Base-by-base conservation (phyloP, 2,888 invertebrate species). In the Elysia crispata region DNA sequence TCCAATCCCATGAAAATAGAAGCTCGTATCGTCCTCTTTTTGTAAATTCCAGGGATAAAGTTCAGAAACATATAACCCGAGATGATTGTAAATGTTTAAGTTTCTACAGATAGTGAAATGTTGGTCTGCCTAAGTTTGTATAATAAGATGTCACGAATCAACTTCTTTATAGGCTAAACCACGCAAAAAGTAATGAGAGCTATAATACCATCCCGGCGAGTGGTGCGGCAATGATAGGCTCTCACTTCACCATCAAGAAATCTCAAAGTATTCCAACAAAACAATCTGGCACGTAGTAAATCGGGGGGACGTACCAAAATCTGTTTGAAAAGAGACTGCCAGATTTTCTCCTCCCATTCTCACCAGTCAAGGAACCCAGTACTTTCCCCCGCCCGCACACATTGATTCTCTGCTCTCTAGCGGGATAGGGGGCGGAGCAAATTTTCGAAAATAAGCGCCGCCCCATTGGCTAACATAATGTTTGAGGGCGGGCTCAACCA, bases 141-240 rank as follows among this genome's bases (percentile, higher is more conserved):
- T 41, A 41, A 78, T 78, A 78, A 78, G 72, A 78, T 49, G 78
- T 69, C 25, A 73, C 57, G 50, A 78, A 50, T 72, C 50, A 8
- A 73, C 60, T 78, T 78, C 78, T 78, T 78, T 78, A 77, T 78
- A 78, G 64, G 72, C 64, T 41, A 62, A 54, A 77, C 64, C 73
- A 73, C 62, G 78, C 72, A 64, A 72, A 28, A 41, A 64, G 41
- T 78, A 78, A 78, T 78, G 49, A 72, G 73, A 78, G 64, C 64
- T 64, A 73, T 78, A 54, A 66, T 73, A 50, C 41, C 41, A 6
- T 11, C 41, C 41, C 41, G 41, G 41, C 41, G 41, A 41, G 50
- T 64, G 73, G 30, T 57, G 62, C 33, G 73, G 64, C 79, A 79
- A 74, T 79, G 74, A 79, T 79, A 79, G 79, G 74, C 74, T 74